Percentiles rank a stretch among this genome's conserved stretches.
These are phyloP conservation scores for Tipula vernalis DNA, from an alignment of 2,888 invertebrate genomes.

Conservation along the genomic window DNA sequence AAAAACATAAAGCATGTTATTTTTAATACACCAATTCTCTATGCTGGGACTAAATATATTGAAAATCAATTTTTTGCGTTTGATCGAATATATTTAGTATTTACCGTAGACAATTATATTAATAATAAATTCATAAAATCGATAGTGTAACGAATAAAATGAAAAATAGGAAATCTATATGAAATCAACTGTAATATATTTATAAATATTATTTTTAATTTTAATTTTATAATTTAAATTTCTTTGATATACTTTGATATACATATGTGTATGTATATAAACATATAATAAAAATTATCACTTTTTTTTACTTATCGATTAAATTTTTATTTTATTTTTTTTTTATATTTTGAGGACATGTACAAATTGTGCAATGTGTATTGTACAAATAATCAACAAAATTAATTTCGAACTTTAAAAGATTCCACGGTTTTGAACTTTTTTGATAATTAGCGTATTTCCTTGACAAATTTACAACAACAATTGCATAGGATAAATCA, in stretches of 20 bases:
- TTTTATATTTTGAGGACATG: neutral
- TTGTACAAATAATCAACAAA: too few species aligned
- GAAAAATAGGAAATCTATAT: neutral
- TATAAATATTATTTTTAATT: conserved; percentile 4
- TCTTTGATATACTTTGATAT: neutral
- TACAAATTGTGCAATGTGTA: too few species aligned
- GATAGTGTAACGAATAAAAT: neutral
- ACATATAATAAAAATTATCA: neutral
- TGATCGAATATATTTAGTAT: neutral
- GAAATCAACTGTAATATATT: neutral
- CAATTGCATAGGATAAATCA: too few species aligned
- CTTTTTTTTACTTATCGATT: neutral
- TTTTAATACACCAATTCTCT: neutral
- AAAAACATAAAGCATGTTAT: neutral
- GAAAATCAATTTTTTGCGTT: neutral
- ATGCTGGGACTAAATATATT: neutral
- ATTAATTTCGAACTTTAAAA: too few species aligned
- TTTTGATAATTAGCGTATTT: too few species aligned
- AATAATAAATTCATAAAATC: neutral
- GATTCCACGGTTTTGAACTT: too few species aligned
- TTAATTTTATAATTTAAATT: neutral
- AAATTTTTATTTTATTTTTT: neutral
- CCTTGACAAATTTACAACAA: too few species aligned
- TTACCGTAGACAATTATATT: neutral
- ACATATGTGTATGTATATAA: too few species aligned